These are phyloP conservation scores for Sitta carolinensis DNA, from an alignment of 2,797 vertebrate genomes.

Conservation along the genomic window DNA sequence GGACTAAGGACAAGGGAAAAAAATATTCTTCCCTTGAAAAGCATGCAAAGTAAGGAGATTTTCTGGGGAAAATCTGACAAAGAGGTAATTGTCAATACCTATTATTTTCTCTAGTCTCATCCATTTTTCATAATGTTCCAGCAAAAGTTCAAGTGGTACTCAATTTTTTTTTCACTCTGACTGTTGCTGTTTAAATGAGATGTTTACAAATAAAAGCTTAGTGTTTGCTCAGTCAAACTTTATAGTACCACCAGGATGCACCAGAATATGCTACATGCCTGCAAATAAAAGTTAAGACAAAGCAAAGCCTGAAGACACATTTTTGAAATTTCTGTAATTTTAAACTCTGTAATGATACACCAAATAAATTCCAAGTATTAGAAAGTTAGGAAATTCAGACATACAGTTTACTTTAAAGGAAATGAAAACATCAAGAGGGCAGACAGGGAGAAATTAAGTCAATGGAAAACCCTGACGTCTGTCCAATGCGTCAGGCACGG, in stretches of 20 bases:
- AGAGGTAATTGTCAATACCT: constrained; percentile 4
- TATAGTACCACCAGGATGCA: neutral
- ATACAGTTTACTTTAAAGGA: neutral
- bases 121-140: constrained; percentile 13
- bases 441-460: neutral
- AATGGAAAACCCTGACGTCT: neutral
- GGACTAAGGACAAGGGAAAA: neutral
- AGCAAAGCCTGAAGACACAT: neutral
- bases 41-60: neutral
- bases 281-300: neutral
- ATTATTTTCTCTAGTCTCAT: constrained; percentile 24
- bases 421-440: constrained; percentile 1
- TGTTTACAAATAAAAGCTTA: constrained; percentile 38
- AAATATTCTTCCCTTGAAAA: constrained; percentile 3
- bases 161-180: neutral
- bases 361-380: neutral
- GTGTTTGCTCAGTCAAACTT: neutral
- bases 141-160: constrained; percentile 31
- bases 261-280: neutral
- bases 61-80: constrained; percentile 10
- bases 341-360: neutral
- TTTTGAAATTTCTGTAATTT: neutral
- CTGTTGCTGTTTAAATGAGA: neutral
- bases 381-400: neutral
- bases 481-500: neutral